Evolutionary conservation across 2,888 invertebrate species (phyloP).

Genomic region (Coecobrya sp.): DNA sequence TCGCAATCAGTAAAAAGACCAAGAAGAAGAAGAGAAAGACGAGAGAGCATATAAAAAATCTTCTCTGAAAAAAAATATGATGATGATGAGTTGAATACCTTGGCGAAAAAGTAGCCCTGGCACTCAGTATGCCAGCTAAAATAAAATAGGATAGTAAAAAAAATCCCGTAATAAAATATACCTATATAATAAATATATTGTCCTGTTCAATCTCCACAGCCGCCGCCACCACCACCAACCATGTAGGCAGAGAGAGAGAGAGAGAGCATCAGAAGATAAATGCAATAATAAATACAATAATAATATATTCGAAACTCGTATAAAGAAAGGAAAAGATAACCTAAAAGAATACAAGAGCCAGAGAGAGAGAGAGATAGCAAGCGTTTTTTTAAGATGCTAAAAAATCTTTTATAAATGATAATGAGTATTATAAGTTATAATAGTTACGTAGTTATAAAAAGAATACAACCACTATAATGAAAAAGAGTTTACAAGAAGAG

Average conservation of each 20-base stretch:
- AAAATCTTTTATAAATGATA: conserved; percentile 10
- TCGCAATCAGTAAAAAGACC: not conserved
- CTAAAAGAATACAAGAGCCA: not conserved
- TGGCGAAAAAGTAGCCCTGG: conserved; percentile 75
- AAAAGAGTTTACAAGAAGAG: not conserved
- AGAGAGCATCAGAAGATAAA: conserved; percentile 70
- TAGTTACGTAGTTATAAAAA: conserved; percentile 29
- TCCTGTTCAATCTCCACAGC: conserved; percentile 57
- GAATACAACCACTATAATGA: not conserved
- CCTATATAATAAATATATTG: conserved; percentile 20
- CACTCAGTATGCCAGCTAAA: conserved; percentile 59
- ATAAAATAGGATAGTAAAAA: conserved; percentile 69
- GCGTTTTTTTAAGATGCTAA: conserved; percentile 64
- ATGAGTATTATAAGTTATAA: not conserved
- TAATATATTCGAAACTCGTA: conserved; percentile 65
- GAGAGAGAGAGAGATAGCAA: conserved; percentile 24
- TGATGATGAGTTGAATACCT: conserved; percentile 58
- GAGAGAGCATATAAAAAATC: not conserved
- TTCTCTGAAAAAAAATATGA: not conserved
- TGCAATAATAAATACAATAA: conserved; percentile 58
- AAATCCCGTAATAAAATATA: conserved; percentile 76
- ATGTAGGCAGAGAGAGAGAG: conserved; percentile 15
- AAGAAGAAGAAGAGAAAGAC: conserved; percentile 23
- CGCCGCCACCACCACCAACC: not conserved
- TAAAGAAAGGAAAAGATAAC: conserved; percentile 47